phyloP scores from a whole-genome alignment of 2,797 vertebrate genomes.

The Syngnathus rostellatus region DNA sequence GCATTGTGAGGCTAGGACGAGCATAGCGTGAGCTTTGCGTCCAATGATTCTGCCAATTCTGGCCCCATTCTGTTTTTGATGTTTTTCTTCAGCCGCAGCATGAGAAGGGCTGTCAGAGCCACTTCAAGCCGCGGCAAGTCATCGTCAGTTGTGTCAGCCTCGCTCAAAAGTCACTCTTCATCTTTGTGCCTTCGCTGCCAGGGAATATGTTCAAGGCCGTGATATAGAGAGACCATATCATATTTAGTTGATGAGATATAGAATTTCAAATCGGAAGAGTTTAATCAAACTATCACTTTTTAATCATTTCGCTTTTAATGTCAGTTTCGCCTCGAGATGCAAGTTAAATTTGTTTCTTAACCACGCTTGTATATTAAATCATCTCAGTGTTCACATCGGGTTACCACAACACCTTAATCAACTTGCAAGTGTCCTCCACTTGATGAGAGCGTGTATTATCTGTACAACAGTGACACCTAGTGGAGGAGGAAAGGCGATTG shows the following conservation, averaged over 20 bases:
- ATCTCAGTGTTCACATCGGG: no score
- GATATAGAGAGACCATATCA: no score
- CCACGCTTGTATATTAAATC: no score
- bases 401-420: no score
- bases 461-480: background rate
- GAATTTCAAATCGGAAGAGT: no score
- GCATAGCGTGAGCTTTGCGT: background rate
- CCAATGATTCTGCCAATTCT: background rate
- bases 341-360: no score
- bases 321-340: no score
- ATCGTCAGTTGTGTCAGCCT: background rate
- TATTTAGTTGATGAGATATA: no score
- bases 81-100: background rate
- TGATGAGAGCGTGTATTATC: background rate
- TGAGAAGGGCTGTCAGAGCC: background rate
- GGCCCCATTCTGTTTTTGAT: background rate
- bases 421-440: no score
- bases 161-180: background rate
- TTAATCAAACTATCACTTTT: no score
- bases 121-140: background rate
- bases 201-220: background rate
- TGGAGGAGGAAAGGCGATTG: background rate
- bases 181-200: slow-evolving; percentile 2
- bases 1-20: background rate
- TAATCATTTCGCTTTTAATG: no score